Base-by-base conservation (phyloP, 2,888 invertebrate genomes). In the Stramonita haemastoma region DNA sequence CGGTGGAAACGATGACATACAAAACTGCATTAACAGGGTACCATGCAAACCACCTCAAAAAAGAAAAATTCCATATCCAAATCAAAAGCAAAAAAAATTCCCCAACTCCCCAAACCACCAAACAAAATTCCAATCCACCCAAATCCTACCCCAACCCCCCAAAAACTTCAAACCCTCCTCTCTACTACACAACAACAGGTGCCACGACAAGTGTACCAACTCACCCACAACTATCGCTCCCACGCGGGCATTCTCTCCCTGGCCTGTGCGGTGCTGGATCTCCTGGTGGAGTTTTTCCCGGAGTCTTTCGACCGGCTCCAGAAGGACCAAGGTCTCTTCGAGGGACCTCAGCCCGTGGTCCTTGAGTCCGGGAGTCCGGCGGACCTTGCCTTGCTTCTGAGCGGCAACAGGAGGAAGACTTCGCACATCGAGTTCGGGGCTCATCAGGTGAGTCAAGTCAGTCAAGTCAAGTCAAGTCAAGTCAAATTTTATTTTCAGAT, bases 341-440 rank as follows among this genome's bases (percentile, higher is more conserved):
- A 92, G 70, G 95, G 95, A 32, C 95, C 95, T 4, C 91, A 91
- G 77, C 95, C 95, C 17, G 93, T 95, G 4, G 90, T 95, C 26
- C 91, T 95, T 26, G 94, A 95, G 90, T 94, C 94, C 4, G 94
- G 94, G 90, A 93, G 93, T 86, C 89, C 91, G 86, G 90, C 91
- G 19, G 93, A 93, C 85, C 91, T 93, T 26, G 92, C 92, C 73
- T 56, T 93, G 34, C 89, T 93, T 32, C 89, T 93, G 46, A 90
- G 89, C 70, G 94, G 94, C 86, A 93, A 94, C 92, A 46, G 93
- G 90, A 92, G 94, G 11, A 93, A 94, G 90, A 94, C 94, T 0
- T 94, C 95, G 13, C 93, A 94, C 89, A 95, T 95, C 87, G 95
- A 95, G 90, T 95, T 95, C 93, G 95, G 95, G 46, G 95, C 95